Percentiles rank a stretch among this genome's conserved stretches.
These are phyloP conservation scores for Amyelois transitella DNA, from an alignment of 1,140 invertebrate genomes.

Conservation along the genomic window DNA sequence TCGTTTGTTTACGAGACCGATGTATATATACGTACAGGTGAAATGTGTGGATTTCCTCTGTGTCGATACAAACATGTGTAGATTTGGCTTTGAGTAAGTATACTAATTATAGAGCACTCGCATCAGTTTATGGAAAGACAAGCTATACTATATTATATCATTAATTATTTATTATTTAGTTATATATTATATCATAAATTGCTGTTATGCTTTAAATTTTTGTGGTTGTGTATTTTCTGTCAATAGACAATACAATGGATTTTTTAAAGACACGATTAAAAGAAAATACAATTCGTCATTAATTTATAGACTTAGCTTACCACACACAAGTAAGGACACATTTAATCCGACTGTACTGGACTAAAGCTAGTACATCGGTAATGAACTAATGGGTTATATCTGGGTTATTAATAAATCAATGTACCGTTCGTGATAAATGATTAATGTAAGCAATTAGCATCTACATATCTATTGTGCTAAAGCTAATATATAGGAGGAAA, in stretches of 20 bases:
- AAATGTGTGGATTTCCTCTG: too few relatives aligned
- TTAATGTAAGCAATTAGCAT: constrained; percentile 13
- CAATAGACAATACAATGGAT: too few relatives aligned
- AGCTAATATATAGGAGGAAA: background rate
- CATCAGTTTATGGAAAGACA: too few relatives aligned
- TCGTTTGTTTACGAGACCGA: background rate
- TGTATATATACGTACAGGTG: background rate
- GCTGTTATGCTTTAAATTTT: too few relatives aligned
- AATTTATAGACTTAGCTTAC: too few relatives aligned
- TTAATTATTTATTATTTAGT: too few relatives aligned
- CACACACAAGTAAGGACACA: too few relatives aligned
- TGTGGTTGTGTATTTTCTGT: too few relatives aligned
- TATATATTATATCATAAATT: too few relatives aligned
- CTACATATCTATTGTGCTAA: background rate
- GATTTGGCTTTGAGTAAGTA: background rate
- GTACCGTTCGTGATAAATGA: constrained; percentile 9
- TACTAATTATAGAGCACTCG: background rate
- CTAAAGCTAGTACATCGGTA: constrained; percentile 1
- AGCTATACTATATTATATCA: too few relatives aligned
- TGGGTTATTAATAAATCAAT: constrained; percentile 8
- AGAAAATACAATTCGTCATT: too few relatives aligned
- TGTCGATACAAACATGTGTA: background rate
- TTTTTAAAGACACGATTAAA: too few relatives aligned
- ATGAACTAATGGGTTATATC: constrained; percentile 1
- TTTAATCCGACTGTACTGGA: background rate